Percentiles rank a stretch among this genome's conserved stretches.
Evolutionary conservation across 2,113 vertebrate genomes (phyloP).

Genomic region (Urocitellus parryii): DNA sequence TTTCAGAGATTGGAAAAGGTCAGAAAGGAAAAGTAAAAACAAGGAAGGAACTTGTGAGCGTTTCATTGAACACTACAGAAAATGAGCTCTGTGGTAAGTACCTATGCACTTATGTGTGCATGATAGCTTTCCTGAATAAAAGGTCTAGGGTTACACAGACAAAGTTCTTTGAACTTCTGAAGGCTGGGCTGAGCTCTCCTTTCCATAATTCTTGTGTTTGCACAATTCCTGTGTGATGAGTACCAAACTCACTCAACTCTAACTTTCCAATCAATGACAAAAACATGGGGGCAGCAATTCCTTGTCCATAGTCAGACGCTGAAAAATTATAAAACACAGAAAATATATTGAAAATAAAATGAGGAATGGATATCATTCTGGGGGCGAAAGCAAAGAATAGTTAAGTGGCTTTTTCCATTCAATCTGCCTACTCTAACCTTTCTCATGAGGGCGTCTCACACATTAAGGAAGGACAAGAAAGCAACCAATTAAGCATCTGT

Average conservation of each 20-base stretch:
- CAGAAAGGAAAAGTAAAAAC: constrained; percentile 23
- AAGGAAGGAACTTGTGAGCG: not conserved
- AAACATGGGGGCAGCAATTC: not conserved
- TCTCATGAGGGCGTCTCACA: constrained; percentile 49
- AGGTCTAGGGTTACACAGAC: not conserved
- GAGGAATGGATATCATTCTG: not conserved
- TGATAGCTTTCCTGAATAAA: not conserved
- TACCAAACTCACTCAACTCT: not conserved
- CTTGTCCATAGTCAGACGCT: not conserved
- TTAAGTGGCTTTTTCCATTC: constrained; percentile 48
- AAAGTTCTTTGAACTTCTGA: constrained; percentile 13
- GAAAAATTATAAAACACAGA: not conserved
- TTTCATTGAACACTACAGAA: not conserved
- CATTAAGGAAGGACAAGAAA: constrained; percentile 70
- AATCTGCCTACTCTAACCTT: constrained; percentile 32
- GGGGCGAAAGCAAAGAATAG: constrained; percentile 5
- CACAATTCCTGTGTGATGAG: not conserved
- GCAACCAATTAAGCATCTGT: constrained; percentile 57
- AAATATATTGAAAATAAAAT: constrained; percentile 26
- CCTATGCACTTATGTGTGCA: not conserved
- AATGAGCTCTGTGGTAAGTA: not conserved
- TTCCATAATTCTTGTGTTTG: not conserved
- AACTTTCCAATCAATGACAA: constrained; percentile 13
- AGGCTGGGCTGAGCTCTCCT: not conserved
- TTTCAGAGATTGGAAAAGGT: not conserved